Percentiles rank a stretch among this genome's conserved stretches.
Evolutionary conservation across 2,113 vertebrate species (phyloP).

Genomic region (Dipodomys spectabilis): DNA sequence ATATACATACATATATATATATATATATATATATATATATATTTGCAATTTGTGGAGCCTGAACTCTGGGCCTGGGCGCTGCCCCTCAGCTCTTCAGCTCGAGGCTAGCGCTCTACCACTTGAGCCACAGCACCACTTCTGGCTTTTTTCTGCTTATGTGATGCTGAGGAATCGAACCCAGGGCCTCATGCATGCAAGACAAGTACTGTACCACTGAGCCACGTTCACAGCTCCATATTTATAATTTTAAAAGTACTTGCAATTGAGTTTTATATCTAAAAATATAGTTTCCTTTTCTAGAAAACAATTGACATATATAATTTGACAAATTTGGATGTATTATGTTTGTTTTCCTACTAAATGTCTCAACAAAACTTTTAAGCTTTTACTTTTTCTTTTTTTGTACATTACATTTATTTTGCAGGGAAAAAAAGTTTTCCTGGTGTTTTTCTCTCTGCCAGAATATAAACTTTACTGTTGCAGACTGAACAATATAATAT

Average conservation of each 20-base stretch:
- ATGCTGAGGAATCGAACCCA: too few relatives aligned
- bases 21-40: too few relatives aligned
- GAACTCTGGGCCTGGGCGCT: too few relatives aligned
- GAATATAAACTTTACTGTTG: conserved; percentile 74
- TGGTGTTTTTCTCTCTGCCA: conserved; percentile 75
- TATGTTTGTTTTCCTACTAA: conserved; percentile 73
- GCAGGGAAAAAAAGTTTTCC: conserved; percentile 63
- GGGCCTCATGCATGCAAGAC: too few relatives aligned
- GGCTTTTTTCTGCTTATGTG: too few relatives aligned
- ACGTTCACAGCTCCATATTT: too few relatives aligned
- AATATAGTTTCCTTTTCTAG: conserved; percentile 51
- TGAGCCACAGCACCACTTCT: too few relatives aligned
- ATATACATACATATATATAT: too few relatives aligned
- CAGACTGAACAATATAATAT: conserved; percentile 50
- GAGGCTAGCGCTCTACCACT: too few relatives aligned
- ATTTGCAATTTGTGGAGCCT: too few relatives aligned
- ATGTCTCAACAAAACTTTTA: conserved; percentile 52
- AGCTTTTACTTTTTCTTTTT: not conserved
- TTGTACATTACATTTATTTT: conserved; percentile 70
- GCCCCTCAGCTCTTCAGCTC: too few relatives aligned
- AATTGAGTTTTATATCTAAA: conserved; percentile 36
- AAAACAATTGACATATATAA: conserved; percentile 58
- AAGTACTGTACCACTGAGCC: too few relatives aligned
- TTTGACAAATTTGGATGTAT: conserved; percentile 59
- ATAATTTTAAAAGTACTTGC: not conserved